These are phyloP conservation scores for Hyphantria cunea DNA, from an alignment of 1,140 invertebrate species.

Conservation along the genomic window DNA sequence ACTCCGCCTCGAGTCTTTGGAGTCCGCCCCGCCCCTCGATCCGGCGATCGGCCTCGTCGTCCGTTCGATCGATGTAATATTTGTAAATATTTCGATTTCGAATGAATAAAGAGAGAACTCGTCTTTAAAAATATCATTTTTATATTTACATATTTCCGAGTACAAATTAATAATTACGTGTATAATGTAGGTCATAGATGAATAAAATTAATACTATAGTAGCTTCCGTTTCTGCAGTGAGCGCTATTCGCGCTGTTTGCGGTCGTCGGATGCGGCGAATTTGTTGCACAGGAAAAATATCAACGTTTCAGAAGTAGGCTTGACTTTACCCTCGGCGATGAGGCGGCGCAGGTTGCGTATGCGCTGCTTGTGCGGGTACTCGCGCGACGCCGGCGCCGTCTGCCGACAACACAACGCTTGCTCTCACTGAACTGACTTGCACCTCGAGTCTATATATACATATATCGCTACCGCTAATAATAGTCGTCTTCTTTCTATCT, in stretches of 20 bases:
- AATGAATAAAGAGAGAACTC: constrained; percentile 41
- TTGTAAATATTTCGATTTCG: constrained; percentile 42
- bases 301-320: constrained; percentile 72
- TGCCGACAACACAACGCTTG: constrained; percentile 39
- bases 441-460: too few species aligned
- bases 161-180: constrained; percentile 22
- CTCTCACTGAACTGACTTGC: too few species aligned
- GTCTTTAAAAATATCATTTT: constrained; percentile 41
- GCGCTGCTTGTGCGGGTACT: constrained; percentile 78
- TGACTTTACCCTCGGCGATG: constrained; percentile 72
- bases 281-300: constrained; percentile 82
- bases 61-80: constrained; percentile 12
- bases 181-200: too few species aligned
- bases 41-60: constrained; percentile 16
- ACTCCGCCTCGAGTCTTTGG: constrained; percentile 37
- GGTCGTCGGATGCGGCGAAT: constrained; percentile 75
- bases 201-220: constrained; percentile 15
- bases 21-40: constrained; percentile 21
- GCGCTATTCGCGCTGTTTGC: constrained; percentile 44
- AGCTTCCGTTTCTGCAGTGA: constrained; percentile 1
- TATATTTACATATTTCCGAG: constrained; percentile 35
- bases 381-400: constrained; percentile 46
- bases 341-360: constrained; percentile 72
- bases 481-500: too few species aligned
- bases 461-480: too few species aligned